Conservation (phyloP, 2,113 vertebrate genomes). For the Epinephelus lanceolatus region DNA sequence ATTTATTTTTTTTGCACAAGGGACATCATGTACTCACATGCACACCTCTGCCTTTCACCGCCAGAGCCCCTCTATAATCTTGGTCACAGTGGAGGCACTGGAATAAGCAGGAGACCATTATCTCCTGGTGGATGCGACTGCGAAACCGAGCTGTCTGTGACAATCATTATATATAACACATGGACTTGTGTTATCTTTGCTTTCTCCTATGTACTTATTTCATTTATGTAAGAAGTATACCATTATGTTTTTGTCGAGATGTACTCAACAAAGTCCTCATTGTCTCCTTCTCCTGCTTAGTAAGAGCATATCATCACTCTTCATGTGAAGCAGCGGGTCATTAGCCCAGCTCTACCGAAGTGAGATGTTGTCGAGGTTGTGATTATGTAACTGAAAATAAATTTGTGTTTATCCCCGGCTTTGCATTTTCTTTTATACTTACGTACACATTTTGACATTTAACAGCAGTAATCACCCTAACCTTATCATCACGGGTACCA, state of each 20-base stretch:
- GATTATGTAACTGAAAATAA: constrained; percentile 67
- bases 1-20: background rate
- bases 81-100: constrained; percentile 34
- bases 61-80: constrained; percentile 1
- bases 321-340: background rate
- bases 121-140: constrained; percentile 7
- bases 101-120: background rate
- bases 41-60: constrained; percentile 22
- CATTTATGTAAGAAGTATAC: constrained; percentile 25
- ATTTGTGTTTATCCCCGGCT: constrained; percentile 47
- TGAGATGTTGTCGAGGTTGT: constrained; percentile 36
- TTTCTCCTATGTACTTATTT: constrained; percentile 49
- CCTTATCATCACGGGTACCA: too few species aligned
- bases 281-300: constrained; percentile 24
- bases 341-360: constrained; percentile 5
- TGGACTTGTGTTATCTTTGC: constrained; percentile 33
- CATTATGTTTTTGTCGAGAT: constrained; percentile 42
- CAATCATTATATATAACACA: constrained; percentile 62
- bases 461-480: too few species aligned
- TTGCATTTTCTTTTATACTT: background rate
- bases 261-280: constrained; percentile 19
- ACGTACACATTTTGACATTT: too few species aligned
- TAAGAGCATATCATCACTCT: constrained; percentile 4
- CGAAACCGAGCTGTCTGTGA: constrained; percentile 38
- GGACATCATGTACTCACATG: background rate